Base-by-base conservation (phyloP, 2,888 invertebrate species). In the Ochropleura leucogaster region DNA sequence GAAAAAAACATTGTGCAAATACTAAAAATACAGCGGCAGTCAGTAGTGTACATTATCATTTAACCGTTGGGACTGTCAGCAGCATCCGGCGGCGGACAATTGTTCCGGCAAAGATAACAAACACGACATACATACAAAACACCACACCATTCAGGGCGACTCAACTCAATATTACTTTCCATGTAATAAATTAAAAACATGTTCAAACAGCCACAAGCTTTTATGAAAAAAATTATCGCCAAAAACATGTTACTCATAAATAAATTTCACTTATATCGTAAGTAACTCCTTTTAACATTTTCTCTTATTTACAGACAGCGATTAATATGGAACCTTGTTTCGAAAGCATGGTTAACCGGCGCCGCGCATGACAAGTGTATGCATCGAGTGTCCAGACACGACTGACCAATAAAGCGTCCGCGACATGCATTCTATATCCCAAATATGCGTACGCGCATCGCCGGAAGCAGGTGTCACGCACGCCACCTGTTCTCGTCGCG, bases 391-490 rank as follows among this genome's bases (percentile, higher is more conserved):
- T 83, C 79, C 78, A 81, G 80, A 82, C 83, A 70, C 84, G 75
- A 89, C 85, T 90, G 90, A 86, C 86, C 89, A 88, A 88, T 85
- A 87, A 83, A 80, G 75, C 77, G 85, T 79, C 72, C 82, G 84
- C 82, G 77, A 86, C 84, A 84, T 86, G 87, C 87, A 86, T 87
- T 87, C 85, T 85, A 72, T 69, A 85, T 84, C 83, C 87, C 87
- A 88, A 88, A 88, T 85, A 86, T 91, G 93, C 93, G 92, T 92
- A 84, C 77, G 86, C 89, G 79, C 87, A 71, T 74, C 87, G 80
- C 78, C 88, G 95, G 95, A 95, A 94, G 91, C 95, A 94, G 94
- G 93, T 94, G 94, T 89, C 93, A 90, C 90, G 92, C 89, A 89
- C 87, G 88, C 89, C 93, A 93, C 93, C 93, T 95, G 94, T 90